Conservation (phyloP, 2,888 invertebrate genomes). For the Leptogaster cylindrica region DNA sequence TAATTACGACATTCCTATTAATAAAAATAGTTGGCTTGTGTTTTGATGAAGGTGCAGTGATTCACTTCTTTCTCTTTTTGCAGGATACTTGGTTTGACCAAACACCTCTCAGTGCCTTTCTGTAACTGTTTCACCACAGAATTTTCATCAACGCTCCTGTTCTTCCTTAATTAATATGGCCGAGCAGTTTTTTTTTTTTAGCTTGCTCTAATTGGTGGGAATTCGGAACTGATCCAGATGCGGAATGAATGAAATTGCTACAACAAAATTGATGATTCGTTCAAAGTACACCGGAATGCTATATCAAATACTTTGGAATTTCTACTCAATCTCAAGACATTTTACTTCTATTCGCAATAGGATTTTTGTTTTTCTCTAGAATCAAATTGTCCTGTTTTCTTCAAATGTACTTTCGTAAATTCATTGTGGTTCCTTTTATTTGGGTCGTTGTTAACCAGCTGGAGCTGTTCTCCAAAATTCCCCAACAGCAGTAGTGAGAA, state of each 20-base stretch:
- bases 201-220: too few relatives aligned
- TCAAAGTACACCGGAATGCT: slow-evolving; percentile 20
- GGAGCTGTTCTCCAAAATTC: slow-evolving; percentile 7
- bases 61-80: too few relatives aligned
- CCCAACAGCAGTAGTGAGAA: not conserved
- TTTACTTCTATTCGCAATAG: not conserved
- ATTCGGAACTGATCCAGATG: not conserved
- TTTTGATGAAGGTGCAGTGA: too few relatives aligned
- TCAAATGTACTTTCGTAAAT: slow-evolving; percentile 8
- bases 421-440: not conserved
- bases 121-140: too few relatives aligned
- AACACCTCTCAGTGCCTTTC: too few relatives aligned
- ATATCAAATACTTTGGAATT: slow-evolving; percentile 17
- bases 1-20: too few relatives aligned
- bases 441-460: not conserved
- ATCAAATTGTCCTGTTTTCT: slow-evolving; percentile 24
- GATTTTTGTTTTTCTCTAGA: slow-evolving; percentile 1
- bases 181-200: too few relatives aligned
- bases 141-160: too few relatives aligned
- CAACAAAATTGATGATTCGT: slow-evolving; percentile 20
- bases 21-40: too few relatives aligned
- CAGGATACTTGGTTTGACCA: too few relatives aligned
- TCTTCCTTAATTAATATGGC: too few relatives aligned
- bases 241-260: slow-evolving; percentile 11
- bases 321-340: not conserved